These are phyloP conservation scores for Tenthredo livida DNA, from an alignment of 2,888 invertebrate genomes.

Conservation along the genomic window DNA sequence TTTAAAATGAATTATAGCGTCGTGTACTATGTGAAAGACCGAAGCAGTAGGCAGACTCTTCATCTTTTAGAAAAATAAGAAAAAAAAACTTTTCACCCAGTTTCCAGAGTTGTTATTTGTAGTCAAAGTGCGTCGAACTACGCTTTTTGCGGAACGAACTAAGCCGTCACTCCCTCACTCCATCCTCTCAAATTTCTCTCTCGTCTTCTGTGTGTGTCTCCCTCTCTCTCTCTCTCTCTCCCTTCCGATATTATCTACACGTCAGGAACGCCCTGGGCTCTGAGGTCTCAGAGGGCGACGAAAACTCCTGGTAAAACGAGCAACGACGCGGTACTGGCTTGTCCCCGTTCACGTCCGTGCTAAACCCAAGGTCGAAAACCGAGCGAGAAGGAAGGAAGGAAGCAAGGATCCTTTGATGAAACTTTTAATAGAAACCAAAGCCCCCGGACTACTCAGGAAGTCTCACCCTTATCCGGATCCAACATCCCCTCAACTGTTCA, in stretches of 20 bases:
- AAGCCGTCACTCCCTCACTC: conserved; percentile 16
- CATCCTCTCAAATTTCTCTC: neutral
- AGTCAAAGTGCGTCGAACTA: conserved; percentile 35
- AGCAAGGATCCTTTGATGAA: conserved; percentile 50
- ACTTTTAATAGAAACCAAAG: conserved; percentile 66
- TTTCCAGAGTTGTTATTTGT: conserved; percentile 14
- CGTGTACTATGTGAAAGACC: neutral
- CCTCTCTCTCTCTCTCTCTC: neutral
- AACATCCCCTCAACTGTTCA: conserved; percentile 11
- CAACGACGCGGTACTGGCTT: conserved; percentile 8
- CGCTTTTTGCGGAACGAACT: conserved; percentile 17
- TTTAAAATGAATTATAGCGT: neutral
- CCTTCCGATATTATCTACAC: conserved; percentile 29
- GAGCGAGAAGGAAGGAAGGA: neutral
- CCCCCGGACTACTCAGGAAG: conserved; percentile 56
- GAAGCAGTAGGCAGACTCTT: neutral
- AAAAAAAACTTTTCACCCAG: conserved; percentile 10
- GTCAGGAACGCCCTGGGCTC: conserved; percentile 33
- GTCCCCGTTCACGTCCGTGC: conserved; percentile 4
- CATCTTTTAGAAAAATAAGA: neutral
- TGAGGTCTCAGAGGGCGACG: neutral
- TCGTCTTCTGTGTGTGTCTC: too few relatives aligned
- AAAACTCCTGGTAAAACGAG: conserved; percentile 47
- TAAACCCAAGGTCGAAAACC: conserved; percentile 10
- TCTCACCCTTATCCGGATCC: conserved; percentile 62